Percentiles rank a stretch among this genome's conserved stretches.
Evolutionary conservation across 2,797 vertebrate species (phyloP).

Genomic region (Otus scops): DNA sequence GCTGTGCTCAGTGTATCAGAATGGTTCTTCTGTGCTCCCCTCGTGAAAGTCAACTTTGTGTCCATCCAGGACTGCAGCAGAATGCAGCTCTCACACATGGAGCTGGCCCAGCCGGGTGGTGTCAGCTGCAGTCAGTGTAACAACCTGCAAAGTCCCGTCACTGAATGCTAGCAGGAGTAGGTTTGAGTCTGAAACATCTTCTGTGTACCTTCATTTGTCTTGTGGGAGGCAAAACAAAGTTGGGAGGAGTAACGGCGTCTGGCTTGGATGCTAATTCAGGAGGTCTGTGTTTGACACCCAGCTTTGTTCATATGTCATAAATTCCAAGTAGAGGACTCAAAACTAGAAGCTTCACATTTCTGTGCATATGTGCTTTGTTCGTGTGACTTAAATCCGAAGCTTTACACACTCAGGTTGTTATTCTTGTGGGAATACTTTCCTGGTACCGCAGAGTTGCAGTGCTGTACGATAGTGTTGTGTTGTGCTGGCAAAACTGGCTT

Average conservation of each 20-base stretch:
- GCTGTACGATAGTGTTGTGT: not conserved
- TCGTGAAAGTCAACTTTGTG: not conserved
- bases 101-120: not conserved
- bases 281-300: not conserved
- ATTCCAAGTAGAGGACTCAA: not conserved
- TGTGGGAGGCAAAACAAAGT: not conserved
- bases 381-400: not conserved
- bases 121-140: not conserved
- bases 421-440: not conserved
- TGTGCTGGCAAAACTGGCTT: not conserved
- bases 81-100: fast-evolving
- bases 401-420: not conserved
- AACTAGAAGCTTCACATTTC: not conserved
- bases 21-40: not conserved
- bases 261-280: not conserved
- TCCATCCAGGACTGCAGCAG: not conserved
- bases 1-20: not conserved
- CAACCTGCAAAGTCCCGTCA: fast-evolving
- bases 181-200: not conserved
- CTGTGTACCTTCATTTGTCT: not conserved
- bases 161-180: not conserved
- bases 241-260: not conserved
- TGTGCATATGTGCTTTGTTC: not conserved
- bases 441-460: not conserved
- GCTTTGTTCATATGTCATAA: not conserved